Conservation (phyloP, 2,888 invertebrate species). For the Dicroscelio sp. region DNA sequence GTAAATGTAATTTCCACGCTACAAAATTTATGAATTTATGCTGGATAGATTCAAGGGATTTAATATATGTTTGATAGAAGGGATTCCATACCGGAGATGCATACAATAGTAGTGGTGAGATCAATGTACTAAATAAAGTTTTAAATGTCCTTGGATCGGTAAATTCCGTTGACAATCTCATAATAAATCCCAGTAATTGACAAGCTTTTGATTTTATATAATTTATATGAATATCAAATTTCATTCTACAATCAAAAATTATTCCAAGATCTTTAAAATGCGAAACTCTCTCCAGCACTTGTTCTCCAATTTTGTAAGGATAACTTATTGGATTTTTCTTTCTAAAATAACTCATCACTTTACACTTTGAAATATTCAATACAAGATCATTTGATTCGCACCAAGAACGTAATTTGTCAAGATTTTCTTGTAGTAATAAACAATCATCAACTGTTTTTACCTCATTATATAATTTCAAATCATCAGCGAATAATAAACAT, state of each 20-base stretch:
- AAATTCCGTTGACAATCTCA: neutral
- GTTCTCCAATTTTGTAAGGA: neutral
- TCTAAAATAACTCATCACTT: neutral
- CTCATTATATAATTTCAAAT: slow-evolving; percentile 1
- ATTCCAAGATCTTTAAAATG: neutral
- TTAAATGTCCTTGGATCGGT: neutral
- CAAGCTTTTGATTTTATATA: neutral
- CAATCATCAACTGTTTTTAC: neutral
- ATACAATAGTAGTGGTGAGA: neutral
- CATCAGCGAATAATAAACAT: neutral
- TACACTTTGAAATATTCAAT: neutral
- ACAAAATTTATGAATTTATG: slow-evolving; percentile 2
- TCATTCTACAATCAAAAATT: neutral
- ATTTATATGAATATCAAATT: neutral
- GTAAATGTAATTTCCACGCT: neutral
- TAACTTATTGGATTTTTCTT: neutral
- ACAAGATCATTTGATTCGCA: neutral
- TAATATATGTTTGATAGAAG: neutral
- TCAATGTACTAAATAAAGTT: neutral
- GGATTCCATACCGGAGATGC: too few relatives aligned
- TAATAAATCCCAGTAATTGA: neutral
- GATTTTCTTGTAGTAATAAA: neutral
- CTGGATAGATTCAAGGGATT: neutral
- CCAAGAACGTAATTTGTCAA: neutral
- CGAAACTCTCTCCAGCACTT: neutral